Percentiles rank a stretch among this genome's conserved stretches.
phyloP scores from a whole-genome alignment of 1,140 invertebrate genomes.

The Drepana arcuata region DNA sequence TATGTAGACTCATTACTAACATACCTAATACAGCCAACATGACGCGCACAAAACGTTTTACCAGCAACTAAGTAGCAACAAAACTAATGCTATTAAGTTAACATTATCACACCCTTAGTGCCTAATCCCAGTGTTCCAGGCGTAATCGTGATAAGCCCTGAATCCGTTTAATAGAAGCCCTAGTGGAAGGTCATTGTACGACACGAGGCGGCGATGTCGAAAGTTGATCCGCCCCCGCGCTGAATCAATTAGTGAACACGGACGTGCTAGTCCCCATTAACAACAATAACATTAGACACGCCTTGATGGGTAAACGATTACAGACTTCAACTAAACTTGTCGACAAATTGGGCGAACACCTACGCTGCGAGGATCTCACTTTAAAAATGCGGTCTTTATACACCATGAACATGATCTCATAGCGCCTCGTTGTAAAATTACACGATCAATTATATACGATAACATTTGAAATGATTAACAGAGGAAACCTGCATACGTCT shows the following conservation, averaged over 20 bases:
- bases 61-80: not conserved
- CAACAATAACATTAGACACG: slow-evolving; percentile 35
- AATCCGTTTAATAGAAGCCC: slow-evolving; percentile 58
- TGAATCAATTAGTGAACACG: slow-evolving; percentile 41
- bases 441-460: not conserved
- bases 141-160: slow-evolving; percentile 37
- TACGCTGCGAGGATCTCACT: no score
- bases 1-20: not conserved
- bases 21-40: not conserved
- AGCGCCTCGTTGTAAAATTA: not conserved
- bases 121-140: slow-evolving; percentile 13
- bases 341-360: slow-evolving; percentile 5
- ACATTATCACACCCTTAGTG: not conserved
- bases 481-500: no score
- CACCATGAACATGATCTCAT: not conserved
- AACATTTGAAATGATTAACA: not conserved
- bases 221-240: slow-evolving; percentile 34
- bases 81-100: not conserved
- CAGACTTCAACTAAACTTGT: slow-evolving; percentile 30
- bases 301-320: slow-evolving; percentile 29
- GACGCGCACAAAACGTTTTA: not conserved
- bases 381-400: slow-evolving; percentile 1
- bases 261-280: slow-evolving; percentile 28
- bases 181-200: slow-evolving; percentile 35
- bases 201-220: slow-evolving; percentile 19